Conservation (phyloP, 1,140 invertebrate genomes). For the Hestina assimilis region DNA sequence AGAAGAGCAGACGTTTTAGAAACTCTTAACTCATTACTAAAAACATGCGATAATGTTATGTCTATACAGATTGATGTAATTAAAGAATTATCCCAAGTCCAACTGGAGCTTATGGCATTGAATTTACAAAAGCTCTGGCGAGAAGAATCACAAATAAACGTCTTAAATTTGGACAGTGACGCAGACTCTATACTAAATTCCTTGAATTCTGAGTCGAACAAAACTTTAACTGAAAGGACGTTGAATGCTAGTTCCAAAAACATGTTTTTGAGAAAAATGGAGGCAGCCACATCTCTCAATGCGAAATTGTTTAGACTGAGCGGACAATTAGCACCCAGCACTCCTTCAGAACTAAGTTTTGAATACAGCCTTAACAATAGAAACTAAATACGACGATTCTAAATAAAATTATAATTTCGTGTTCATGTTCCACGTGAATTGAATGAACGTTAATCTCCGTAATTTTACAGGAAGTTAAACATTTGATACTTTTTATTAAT, state of each 20-base stretch:
- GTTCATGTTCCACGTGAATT: neutral
- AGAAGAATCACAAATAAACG: conserved; percentile 64
- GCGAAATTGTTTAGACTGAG: conserved; percentile 59
- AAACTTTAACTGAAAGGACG: conserved; percentile 62
- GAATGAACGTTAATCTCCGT: too few relatives aligned
- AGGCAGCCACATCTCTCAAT: conserved; percentile 61
- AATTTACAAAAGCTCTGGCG: conserved; percentile 77
- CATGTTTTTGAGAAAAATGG: conserved; percentile 65
- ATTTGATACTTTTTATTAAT: too few relatives aligned
- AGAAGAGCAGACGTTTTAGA: conserved; percentile 83
- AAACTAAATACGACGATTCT: neutral
- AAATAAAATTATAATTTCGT: neutral
- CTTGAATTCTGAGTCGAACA: conserved; percentile 59
- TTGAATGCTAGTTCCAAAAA: conserved; percentile 60
- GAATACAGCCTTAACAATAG: neutral
- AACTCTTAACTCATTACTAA: conserved; percentile 73
- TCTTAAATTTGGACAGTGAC: conserved; percentile 54
- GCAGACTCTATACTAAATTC: conserved; percentile 64
- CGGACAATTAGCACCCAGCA: conserved; percentile 42
- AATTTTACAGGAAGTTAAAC: too few relatives aligned
- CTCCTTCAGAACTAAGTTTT: conserved; percentile 56
- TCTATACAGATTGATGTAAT: conserved; percentile 69
- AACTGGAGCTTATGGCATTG: conserved; percentile 79
- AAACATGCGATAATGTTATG: conserved; percentile 63
- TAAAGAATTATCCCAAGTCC: conserved; percentile 73